Base-by-base conservation (phyloP, 2,888 invertebrate genomes). In the Pristionchus entomophagus region DNA sequence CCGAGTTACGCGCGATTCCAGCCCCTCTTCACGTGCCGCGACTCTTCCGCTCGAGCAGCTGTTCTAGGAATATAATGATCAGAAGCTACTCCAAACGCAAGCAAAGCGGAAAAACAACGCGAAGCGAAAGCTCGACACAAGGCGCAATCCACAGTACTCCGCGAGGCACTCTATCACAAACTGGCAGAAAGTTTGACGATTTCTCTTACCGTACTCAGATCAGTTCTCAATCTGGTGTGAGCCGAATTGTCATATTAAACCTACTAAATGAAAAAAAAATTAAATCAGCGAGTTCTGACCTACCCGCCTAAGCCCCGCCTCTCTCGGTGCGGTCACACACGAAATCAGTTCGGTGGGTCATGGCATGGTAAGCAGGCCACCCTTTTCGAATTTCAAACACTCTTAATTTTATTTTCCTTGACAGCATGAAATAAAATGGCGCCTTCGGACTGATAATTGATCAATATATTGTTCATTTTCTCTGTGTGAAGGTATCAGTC, bases 121-220 rank as follows among this genome's bases (percentile, higher is more conserved):
- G 69, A 73, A n/a, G n/a, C n/a, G 41, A 19, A 73, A 73, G 62
- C 41, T 4, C 69, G 69, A 73, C 69, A 41, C 69, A 65, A 65
- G 65, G 32, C 6, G 65, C 65, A 14, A 17, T 35, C 32, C 62
- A 62, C 62, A 26, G 62, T 62, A 62, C 26, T 17, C 17, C 22
- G 2, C 4, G 8, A 19, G 2, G 69, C 26, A 1, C 17, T 6
- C 38, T 38, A 69, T 69, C 69, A 69, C 3, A 38, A 69, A 69
- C 69, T 41, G 69, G 19, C 19, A 1, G n/a, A 41, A 38, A 73
- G 69, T 22, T 73, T 73, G 38, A 73, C 38, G 41, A 73, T 6
- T 41, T n/a, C 22, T 1, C 41, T 22, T 73, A 73, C 69, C 38
- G 41, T 73, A 73, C 41, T 41, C 56, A 35, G 19, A 8, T 73